Evolutionary conservation across 2,797 vertebrate genomes (phyloP).

Genomic region (Pangasius sanitwongsei): DNA sequence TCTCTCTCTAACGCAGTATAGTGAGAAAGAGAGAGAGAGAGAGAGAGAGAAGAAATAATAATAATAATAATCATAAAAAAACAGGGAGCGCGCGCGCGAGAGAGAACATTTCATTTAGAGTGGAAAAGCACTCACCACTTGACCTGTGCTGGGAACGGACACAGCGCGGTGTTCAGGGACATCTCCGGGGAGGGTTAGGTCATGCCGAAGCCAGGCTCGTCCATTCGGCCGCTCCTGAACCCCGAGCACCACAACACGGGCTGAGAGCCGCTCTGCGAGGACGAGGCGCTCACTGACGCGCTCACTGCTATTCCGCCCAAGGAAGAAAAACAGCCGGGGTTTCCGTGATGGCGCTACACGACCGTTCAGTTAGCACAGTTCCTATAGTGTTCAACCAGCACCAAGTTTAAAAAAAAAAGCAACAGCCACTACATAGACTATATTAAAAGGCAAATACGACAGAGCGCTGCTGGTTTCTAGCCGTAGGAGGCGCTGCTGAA

Average conservation of each 20-base stretch:
- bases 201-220: constrained; percentile 63
- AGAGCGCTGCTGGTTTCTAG: constrained; percentile 2
- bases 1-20: not conserved
- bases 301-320: no score
- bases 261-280: not conserved
- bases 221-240: constrained; percentile 61
- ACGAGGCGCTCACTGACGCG: not conserved
- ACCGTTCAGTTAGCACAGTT: not conserved
- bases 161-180: constrained; percentile 52
- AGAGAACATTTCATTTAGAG: not conserved
- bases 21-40: no score
- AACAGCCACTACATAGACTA: not conserved
- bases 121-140: constrained; percentile 61
- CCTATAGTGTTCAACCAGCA: constrained; percentile 31
- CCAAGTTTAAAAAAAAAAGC: not conserved
- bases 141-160: constrained; percentile 63
- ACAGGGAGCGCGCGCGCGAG: no score
- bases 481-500: constrained; percentile 18
- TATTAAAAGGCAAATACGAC: constrained; percentile 29
- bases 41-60: no score
- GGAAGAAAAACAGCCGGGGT: not conserved
- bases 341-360: not conserved
- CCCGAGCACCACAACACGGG: not conserved
- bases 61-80: no score
- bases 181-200: constrained; percentile 63